These are phyloP conservation scores for Anoplius nigerrimus DNA, from an alignment of 2,888 invertebrate genomes.

Conservation along the genomic window DNA sequence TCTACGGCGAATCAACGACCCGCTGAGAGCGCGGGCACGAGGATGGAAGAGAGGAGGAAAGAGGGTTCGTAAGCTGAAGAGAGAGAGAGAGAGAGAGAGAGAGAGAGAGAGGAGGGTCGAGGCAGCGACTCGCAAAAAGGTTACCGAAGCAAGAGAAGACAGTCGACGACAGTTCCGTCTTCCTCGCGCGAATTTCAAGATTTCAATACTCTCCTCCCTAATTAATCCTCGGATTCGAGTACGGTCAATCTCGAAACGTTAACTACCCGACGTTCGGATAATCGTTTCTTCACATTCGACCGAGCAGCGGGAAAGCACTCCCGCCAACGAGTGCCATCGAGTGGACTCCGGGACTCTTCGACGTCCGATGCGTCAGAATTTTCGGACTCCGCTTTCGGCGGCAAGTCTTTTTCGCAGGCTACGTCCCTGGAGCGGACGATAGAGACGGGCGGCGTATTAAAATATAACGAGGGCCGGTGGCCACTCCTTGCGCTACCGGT, in stretches of 20 bases:
- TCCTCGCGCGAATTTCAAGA: neutral
- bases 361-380: no score
- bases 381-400: no score
- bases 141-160: conserved; percentile 41
- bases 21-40: conserved; percentile 47
- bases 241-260: no score
- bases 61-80: conserved; percentile 15
- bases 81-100: conserved; percentile 15
- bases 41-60: neutral
- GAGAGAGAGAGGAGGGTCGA: conserved; percentile 30
- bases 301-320: no score
- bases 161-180: neutral
- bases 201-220: neutral
- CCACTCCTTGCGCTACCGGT: conserved; percentile 62
- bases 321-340: no score
- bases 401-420: neutral
- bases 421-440: conserved; percentile 4
- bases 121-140: conserved; percentile 50
- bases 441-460: conserved; percentile 31
- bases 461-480: conserved; percentile 49
- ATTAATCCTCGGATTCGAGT: neutral
- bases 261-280: no score
- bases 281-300: no score
- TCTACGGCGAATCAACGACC: conserved; percentile 53
- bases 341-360: no score